A percentile compares a stretch with the other conserved stretches of the same genome.
phyloP scores from a whole-genome alignment of 2,888 invertebrate genomes.

The Dolichopus griseipennis region DNA sequence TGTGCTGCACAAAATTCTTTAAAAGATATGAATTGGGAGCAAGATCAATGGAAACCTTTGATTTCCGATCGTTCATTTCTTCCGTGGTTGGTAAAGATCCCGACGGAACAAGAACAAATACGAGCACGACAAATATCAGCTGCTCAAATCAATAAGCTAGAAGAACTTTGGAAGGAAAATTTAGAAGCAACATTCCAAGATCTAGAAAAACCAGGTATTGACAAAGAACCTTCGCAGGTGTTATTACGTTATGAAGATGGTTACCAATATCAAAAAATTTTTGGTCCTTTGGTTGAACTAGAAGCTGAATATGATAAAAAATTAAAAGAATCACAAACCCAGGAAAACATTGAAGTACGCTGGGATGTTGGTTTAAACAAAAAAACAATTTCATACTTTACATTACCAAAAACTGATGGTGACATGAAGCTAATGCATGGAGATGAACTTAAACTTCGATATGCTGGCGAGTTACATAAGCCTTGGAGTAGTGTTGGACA shows the following conservation, averaged over 20 bases:
- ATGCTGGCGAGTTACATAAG: conserved; percentile 86
- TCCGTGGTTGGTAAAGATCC: conserved; percentile 96
- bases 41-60: conserved; percentile 96
- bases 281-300: conserved; percentile 90
- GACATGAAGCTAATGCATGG: conserved; percentile 99
- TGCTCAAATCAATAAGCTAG: conserved; percentile 93
- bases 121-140: conserved; percentile 94
- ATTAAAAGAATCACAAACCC: conserved; percentile 95
- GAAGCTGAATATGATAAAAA: conserved; percentile 98
- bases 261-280: conserved; percentile 97
- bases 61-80: conserved; percentile 94
- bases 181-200: conserved; percentile 97
- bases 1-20: conserved; percentile 95
- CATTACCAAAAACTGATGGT: conserved; percentile 92
- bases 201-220: conserved; percentile 94
- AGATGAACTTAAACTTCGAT: conserved; percentile 88
- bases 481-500: conserved; percentile 98
- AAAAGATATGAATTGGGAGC: conserved; percentile 99
- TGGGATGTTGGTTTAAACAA: conserved; percentile 99
- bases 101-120: conserved; percentile 91
- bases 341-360: conserved; percentile 94
- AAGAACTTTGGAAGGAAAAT: conserved; percentile 98
- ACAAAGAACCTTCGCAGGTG: conserved; percentile 90
- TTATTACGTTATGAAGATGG: conserved; percentile 87
- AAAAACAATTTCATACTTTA: conserved; percentile 95